Percentiles rank a stretch among this genome's conserved stretches.
These are phyloP conservation scores for Pseudomyrmex flavicornis DNA, from an alignment of 1,140 invertebrate genomes.

Conservation along the genomic window DNA sequence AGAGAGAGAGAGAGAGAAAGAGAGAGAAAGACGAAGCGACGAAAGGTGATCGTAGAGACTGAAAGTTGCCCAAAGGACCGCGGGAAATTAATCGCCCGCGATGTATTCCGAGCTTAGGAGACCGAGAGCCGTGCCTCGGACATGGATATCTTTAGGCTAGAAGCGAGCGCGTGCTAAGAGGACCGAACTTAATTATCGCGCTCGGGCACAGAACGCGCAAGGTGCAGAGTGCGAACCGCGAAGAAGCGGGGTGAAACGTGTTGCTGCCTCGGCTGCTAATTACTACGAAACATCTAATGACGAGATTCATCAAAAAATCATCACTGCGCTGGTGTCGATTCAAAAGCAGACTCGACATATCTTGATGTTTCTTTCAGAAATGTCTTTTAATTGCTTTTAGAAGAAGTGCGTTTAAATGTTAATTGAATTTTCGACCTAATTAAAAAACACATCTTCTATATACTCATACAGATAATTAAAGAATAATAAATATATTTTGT, in stretches of 20 bases:
- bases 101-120: conserved; percentile 77
- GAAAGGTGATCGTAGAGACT: conserved; percentile 66
- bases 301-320: conserved; percentile 79
- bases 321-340: conserved; percentile 61
- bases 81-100: conserved; percentile 80
- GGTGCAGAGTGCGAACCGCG: conserved; percentile 21
- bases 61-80: conserved; percentile 78
- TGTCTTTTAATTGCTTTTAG: background rate
- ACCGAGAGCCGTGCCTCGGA: conserved; percentile 56
- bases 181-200: conserved; percentile 75
- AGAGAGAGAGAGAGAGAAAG: no score
- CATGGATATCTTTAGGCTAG: conserved; percentile 79
- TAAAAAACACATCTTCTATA: background rate
- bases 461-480: background rate
- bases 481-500: background rate
- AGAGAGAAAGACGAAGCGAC: conserved; percentile 62
- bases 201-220: conserved; percentile 18
- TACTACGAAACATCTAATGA: conserved; percentile 73
- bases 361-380: background rate
- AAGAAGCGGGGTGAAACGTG: conserved; percentile 21
- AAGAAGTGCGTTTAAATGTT: background rate
- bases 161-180: conserved; percentile 67
- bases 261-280: conserved; percentile 64
- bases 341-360: background rate
- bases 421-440: background rate